These are phyloP conservation scores for Pseudoatta argentina DNA, from an alignment of 1,140 invertebrate genomes.

Conservation along the genomic window DNA sequence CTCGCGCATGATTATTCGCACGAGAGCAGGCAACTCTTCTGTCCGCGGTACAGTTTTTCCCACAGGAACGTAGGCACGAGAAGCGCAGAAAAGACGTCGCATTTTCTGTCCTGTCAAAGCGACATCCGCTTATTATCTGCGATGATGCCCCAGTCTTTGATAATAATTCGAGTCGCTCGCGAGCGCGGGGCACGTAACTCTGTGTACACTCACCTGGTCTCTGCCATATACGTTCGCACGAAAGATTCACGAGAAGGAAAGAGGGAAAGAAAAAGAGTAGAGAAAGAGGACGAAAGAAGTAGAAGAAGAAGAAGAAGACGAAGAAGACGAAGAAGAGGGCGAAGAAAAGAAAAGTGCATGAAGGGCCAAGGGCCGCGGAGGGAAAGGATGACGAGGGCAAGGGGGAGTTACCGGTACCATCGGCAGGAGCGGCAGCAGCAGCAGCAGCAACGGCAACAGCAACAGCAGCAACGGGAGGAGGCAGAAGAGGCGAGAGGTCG, in stretches of 20 bases:
- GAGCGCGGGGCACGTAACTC: constrained; percentile 67
- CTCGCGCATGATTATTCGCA: constrained; percentile 58
- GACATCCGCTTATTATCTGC: constrained; percentile 78
- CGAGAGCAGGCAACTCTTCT: constrained; percentile 29
- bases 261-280: constrained; percentile 14
- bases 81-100: constrained; percentile 46
- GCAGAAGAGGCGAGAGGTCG: constrained; percentile 50
- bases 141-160: constrained; percentile 74
- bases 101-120: constrained; percentile 75
- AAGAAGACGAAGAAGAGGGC: constrained; percentile 2
- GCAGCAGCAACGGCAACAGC: constrained; percentile 26
- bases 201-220: constrained; percentile 30
- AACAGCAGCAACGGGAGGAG: constrained; percentile 45
- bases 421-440: constrained; percentile 39
- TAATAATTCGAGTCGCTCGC: constrained; percentile 73
- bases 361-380: constrained; percentile 21
- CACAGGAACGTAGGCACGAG: constrained; percentile 63
- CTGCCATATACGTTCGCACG: constrained; percentile 30
- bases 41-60: constrained; percentile 63
- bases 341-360: constrained; percentile 32
- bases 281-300: background rate
- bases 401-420: constrained; percentile 22
- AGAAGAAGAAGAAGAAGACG: constrained; percentile 30
- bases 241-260: constrained; percentile 39
- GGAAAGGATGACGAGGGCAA: constrained; percentile 9